These are phyloP conservation scores for Mesitornis unicolor DNA, from an alignment of 2,113 vertebrate species.

Conservation along the genomic window DNA sequence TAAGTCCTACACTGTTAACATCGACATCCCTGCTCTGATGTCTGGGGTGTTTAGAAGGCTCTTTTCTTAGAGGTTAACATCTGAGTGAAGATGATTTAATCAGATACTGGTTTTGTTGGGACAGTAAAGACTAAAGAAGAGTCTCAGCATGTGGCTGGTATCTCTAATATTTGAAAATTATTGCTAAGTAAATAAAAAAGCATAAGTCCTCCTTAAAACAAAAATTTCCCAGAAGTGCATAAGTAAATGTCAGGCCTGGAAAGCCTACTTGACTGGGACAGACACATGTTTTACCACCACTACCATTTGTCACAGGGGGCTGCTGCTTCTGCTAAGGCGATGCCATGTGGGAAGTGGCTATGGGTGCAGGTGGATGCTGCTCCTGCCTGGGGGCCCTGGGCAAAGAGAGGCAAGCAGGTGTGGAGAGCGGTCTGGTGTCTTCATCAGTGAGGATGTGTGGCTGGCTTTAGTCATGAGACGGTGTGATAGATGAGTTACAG, in stretches of 20 bases:
- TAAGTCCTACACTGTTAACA: not conserved
- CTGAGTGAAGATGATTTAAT: not conserved
- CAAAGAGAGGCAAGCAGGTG: accelerated
- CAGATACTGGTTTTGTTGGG: not conserved
- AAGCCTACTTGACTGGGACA: not conserved
- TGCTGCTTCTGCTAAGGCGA: not conserved
- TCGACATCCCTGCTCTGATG: not conserved
- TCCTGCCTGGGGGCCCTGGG: not conserved
- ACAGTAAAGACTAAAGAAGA: not conserved
- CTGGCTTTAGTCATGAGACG: not conserved
- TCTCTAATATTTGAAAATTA: not conserved
- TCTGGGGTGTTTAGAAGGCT: not conserved
- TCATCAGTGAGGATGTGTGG: not conserved
- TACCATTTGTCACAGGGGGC: not conserved
- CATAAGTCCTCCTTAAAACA: not conserved
- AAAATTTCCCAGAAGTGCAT: not conserved
- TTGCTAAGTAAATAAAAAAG: not conserved
- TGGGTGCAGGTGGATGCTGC: not conserved
- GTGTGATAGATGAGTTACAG: not conserved
- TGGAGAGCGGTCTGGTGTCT: not conserved
- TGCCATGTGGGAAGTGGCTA: not conserved
- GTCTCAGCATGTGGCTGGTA: not conserved
- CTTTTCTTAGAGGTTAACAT: not conserved
- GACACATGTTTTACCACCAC: not conserved
- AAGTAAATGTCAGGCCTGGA: not conserved